A percentile compares a stretch with the other conserved stretches of the same genome.
phyloP scores from a whole-genome alignment of 2,113 vertebrate genomes.

The Phaetusa simplex region DNA sequence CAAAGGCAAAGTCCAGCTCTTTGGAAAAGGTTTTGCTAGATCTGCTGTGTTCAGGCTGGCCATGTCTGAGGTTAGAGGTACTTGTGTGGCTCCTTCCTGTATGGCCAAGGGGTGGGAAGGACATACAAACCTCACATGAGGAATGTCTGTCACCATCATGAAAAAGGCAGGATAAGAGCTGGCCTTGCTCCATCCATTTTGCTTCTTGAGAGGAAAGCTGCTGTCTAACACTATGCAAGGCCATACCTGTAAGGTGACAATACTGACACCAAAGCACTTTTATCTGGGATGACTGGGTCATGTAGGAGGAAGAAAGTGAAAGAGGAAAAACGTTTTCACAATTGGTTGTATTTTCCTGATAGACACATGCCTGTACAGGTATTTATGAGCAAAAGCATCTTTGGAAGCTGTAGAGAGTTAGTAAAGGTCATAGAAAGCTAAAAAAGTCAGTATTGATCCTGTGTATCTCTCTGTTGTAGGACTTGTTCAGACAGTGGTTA shows the following conservation, averaged over 20 bases:
- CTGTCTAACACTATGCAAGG: background rate
- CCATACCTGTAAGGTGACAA: background rate
- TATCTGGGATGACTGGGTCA: background rate
- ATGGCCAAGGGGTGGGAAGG: background rate
- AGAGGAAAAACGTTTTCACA: background rate
- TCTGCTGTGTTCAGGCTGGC: background rate
- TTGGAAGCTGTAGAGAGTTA: background rate
- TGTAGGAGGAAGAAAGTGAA: background rate
- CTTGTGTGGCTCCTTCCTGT: accelerated
- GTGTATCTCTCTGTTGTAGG: background rate
- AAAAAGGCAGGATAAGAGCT: background rate
- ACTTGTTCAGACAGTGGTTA: background rate
- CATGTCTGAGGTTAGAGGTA: background rate
- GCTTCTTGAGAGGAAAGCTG: background rate
- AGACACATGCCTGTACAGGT: background rate
- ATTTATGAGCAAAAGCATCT: background rate
- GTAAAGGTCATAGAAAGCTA: background rate
- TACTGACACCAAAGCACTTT: background rate
- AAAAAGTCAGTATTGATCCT: background rate
- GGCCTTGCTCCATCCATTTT: background rate
- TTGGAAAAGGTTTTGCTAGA: background rate
- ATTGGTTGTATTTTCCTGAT: background rate
- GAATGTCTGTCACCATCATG: too few species aligned
- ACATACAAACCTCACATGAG: accelerated
- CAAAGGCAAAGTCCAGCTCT: background rate